Base-by-base conservation (phyloP, 2,113 vertebrate species). In the Eretmochelys imbricata region DNA sequence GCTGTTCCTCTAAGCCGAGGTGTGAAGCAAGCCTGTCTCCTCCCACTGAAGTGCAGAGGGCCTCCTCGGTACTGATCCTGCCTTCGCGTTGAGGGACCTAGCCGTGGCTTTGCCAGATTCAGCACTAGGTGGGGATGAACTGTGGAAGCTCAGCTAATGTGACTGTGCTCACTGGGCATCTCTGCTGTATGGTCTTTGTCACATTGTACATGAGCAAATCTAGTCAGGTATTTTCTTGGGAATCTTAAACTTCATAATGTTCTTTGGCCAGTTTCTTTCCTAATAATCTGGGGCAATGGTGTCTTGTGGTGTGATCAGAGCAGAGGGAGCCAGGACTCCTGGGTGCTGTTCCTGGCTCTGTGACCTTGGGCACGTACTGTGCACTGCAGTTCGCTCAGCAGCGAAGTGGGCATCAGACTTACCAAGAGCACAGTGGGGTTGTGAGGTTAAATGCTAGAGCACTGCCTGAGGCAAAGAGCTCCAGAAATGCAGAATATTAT, bases 61-160 rank as follows among this genome's bases (percentile, higher is more conserved):
- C 49, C 59, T 54, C 69, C 72, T 75, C 55, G 54, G 42, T 22
- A 35, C 57, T 31, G 54, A 88, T 31, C 13, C 48, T 46, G 4
- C 22, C 82, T 82, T 31, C 3, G 0, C 1, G 20, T 1, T 46
- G 75, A 49, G 82, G 19, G 80, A 42, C 50, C n/a, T 8, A 53
- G 59, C 54, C 78, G 90, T 22, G 20, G 25, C 17, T 12, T 62
- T 9, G 35, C 42, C 79, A 27, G 4, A 0, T 4, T 1, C 46
- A 3, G 0, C 1, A 6, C 9, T 50, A 50, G 48, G 86, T 20
- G 25, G 13, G 51, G 42, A 13, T 19, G 80, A 75, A 79, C 48
- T 80, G 24, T 3, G 3, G 46, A 62, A 38, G 10, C 54, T 69
- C 62, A 53, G 84, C 9, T 29, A 85, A 90, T 83, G 54, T 89